Percentiles rank a stretch among this genome's conserved stretches.
phyloP scores from a whole-genome alignment of 2,797 vertebrate genomes.

The Melanotaenia nigrans region DNA sequence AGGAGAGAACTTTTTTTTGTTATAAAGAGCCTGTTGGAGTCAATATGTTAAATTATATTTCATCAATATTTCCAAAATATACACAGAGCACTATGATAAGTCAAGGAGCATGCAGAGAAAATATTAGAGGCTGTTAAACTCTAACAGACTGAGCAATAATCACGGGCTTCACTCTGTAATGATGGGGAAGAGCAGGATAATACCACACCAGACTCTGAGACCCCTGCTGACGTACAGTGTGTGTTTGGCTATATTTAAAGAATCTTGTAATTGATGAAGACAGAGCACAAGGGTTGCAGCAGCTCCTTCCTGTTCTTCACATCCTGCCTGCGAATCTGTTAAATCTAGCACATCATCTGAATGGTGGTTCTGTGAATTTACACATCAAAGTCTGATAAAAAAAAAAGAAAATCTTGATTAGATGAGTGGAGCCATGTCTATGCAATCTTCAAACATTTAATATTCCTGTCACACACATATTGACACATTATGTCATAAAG shows the following conservation, averaged over 20 bases:
- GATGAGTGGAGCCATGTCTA: background rate
- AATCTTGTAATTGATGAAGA: slow-evolving; percentile 8
- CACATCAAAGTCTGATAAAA: slow-evolving; percentile 18
- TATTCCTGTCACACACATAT: background rate
- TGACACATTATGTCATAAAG: too few relatives aligned
- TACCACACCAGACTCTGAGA: slow-evolving; percentile 19
- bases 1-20: background rate
- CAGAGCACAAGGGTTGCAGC: background rate
- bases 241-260: slow-evolving; percentile 41
- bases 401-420: background rate
- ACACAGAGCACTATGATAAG: background rate
- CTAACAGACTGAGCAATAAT: slow-evolving; percentile 43
- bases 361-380: slow-evolving; percentile 41
- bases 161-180: slow-evolving; percentile 52
- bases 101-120: background rate
- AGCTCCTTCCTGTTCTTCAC: slow-evolving; percentile 21
- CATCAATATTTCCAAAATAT: background rate
- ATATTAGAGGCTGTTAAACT: slow-evolving; percentile 22
- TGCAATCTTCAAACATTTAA: background rate
- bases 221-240: slow-evolving; percentile 32
- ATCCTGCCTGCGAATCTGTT: slow-evolving; percentile 38
- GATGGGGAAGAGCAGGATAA: slow-evolving; percentile 27
- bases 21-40: background rate
- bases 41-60: background rate
- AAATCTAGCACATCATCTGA: slow-evolving; percentile 42